These are phyloP conservation scores for Masticophis lateralis DNA, from an alignment of 2,797 vertebrate genomes.

Conservation along the genomic window DNA sequence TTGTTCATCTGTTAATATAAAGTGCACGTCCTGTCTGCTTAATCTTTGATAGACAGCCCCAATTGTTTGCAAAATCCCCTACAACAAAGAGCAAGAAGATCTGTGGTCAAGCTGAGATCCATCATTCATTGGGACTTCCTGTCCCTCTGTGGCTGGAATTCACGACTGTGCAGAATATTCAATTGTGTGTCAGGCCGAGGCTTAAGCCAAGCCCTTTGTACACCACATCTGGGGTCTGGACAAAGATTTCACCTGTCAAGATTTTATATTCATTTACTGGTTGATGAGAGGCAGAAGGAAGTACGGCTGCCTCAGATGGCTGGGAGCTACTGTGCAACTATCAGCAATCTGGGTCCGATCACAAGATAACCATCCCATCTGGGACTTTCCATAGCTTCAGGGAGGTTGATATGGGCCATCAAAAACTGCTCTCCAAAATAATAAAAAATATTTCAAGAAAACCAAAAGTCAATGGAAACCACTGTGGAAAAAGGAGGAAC, in stretches of 20 bases:
- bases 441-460: not conserved
- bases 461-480: constrained; percentile 24
- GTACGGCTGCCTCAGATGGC: constrained; percentile 70
- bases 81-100: constrained; percentile 82
- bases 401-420: constrained; percentile 51
- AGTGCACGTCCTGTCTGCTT: constrained; percentile 82
- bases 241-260: constrained; percentile 93
- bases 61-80: constrained; percentile 88
- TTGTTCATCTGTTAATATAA: constrained; percentile 74
- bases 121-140: constrained; percentile 85
- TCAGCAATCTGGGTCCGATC: constrained; percentile 71
- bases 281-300: constrained; percentile 79
- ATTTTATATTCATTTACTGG: constrained; percentile 79
- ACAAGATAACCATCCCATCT: constrained; percentile 63
- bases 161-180: constrained; percentile 90
- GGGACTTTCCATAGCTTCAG: constrained; percentile 46
- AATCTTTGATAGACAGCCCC: constrained; percentile 86
- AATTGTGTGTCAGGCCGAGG: constrained; percentile 79
- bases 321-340: constrained; percentile 69
- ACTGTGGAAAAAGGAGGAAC: constrained; percentile 41
- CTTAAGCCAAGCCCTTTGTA: constrained; percentile 86
- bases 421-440: constrained; percentile 48
- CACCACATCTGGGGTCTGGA: constrained; percentile 76
- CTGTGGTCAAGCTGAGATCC: constrained; percentile 75
- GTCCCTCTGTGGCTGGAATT: constrained; percentile 82